Conservation (phyloP, 1,140 invertebrate species). For the Caenorhabditis remanei region DNA sequence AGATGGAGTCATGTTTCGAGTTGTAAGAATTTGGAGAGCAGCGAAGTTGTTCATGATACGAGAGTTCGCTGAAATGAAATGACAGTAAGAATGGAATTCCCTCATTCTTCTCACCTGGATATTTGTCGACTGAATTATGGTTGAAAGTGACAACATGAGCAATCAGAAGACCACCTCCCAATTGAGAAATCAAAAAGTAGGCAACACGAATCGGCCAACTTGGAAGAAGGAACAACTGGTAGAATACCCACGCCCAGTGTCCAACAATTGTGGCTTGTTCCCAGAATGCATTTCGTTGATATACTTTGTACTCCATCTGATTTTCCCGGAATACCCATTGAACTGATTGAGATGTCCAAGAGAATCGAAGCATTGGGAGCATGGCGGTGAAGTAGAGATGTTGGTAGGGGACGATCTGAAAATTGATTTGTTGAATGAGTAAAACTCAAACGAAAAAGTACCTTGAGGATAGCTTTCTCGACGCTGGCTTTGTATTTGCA, state of each 20-base stretch:
- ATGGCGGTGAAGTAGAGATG: conserved; percentile 75
- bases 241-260: conserved; percentile 76
- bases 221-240: conserved; percentile 74
- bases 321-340: conserved; percentile 71
- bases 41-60: conserved; percentile 77
- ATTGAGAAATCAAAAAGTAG: conserved; percentile 74
- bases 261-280: conserved; percentile 69
- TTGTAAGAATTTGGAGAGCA: conserved; percentile 77
- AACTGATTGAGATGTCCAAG: conserved; percentile 73
- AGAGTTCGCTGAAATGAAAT: conserved; percentile 68
- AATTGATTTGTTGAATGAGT: background rate
- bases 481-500: conserved; percentile 73
- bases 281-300: conserved; percentile 68
- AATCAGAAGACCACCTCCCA: conserved; percentile 73
- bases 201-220: conserved; percentile 66
- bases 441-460: background rate
- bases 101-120: conserved; percentile 65
- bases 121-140: conserved; percentile 77
- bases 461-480: conserved; percentile 73
- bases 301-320: conserved; percentile 67
- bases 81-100: background rate
- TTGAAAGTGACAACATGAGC: conserved; percentile 75
- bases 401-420: conserved; percentile 75
- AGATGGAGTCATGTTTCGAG: conserved; percentile 77
- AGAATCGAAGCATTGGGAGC: conserved; percentile 75